Evolutionary conservation across 2,888 invertebrate genomes (phyloP).

Genomic region (Falcaria lacertinaria): DNA sequence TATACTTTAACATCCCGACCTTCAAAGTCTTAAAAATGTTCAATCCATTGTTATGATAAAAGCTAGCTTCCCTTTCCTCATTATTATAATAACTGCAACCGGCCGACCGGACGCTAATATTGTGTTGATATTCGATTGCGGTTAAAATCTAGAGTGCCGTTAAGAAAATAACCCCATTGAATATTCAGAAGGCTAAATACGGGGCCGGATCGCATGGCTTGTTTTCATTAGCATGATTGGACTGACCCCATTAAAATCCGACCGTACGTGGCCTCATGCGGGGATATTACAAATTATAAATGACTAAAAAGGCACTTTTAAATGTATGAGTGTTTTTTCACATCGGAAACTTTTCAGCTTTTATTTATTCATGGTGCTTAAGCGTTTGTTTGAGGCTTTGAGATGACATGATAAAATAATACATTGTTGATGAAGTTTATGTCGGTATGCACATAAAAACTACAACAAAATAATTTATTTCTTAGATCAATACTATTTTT

Average conservation of each 20-base stretch:
- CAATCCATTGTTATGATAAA: slow-evolving; percentile 2
- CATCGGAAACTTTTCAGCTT: not conserved
- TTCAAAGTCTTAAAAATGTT: slow-evolving; percentile 11
- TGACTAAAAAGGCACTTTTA: slow-evolving; percentile 16
- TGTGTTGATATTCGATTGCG: slow-evolving; percentile 47
- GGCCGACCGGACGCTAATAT: slow-evolving; percentile 18
- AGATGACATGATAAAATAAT: too few relatives aligned
- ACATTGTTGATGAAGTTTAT: too few relatives aligned
- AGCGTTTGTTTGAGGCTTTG: too few relatives aligned
- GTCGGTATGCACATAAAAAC: too few relatives aligned
- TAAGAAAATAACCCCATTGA: slow-evolving; percentile 69
- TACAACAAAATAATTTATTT: too few relatives aligned
- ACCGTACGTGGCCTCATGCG: slow-evolving; percentile 31
- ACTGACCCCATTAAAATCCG: slow-evolving; percentile 62
- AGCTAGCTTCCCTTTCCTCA: not conserved
- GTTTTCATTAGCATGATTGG: slow-evolving; percentile 77
- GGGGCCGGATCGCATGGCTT: slow-evolving; percentile 60
- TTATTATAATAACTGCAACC: not conserved
- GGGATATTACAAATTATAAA: slow-evolving; percentile 29
- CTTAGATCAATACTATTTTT: too few relatives aligned
- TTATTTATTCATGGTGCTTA: not conserved
- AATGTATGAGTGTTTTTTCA: not conserved
- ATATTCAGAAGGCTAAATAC: slow-evolving; percentile 65
- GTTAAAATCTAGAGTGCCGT: slow-evolving; percentile 57
- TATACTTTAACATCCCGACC: too few relatives aligned